phyloP scores from a whole-genome alignment of 2,888 invertebrate genomes.

The Ophraella communa region DNA sequence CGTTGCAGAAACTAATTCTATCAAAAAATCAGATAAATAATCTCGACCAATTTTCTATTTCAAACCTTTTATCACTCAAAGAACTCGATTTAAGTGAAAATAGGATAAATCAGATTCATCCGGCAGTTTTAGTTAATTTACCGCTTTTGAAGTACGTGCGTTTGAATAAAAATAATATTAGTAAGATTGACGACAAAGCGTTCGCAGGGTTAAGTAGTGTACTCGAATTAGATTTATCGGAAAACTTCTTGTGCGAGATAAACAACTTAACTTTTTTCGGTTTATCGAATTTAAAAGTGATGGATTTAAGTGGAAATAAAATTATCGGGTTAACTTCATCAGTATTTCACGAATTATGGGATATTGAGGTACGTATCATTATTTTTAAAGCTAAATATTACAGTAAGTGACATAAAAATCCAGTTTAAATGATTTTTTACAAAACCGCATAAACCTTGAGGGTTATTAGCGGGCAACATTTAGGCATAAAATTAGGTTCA shows the following conservation, averaged over 20 bases:
- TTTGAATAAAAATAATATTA: conserved; percentile 86
- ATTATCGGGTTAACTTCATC: conserved; percentile 80
- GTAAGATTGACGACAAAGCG: conserved; percentile 82
- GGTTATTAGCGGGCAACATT: no score
- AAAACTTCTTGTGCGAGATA: conserved; percentile 76
- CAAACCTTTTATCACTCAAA: conserved; percentile 73
- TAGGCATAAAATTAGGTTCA: no score
- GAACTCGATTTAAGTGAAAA: conserved; percentile 78
- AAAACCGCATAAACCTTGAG: no score
- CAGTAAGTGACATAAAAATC: no score
- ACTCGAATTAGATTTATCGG: conserved; percentile 80
- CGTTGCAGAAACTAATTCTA: conserved; percentile 71
- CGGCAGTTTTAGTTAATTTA: conserved; percentile 75
- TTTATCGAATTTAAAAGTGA: conserved; percentile 72
- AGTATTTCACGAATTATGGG: conserved; percentile 80
- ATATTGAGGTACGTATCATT: conserved; percentile 50
- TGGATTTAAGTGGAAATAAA: conserved; percentile 77
- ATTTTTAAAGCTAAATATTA: no score
- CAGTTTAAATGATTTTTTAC: no score
- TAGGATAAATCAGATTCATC: conserved; percentile 76
- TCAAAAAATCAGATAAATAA: conserved; percentile 73
- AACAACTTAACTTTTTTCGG: conserved; percentile 81
- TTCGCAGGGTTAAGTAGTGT: conserved; percentile 77
- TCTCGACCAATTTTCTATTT: conserved; percentile 74
- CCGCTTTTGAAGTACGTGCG: conserved; percentile 76